Base-by-base conservation (phyloP, 1,140 invertebrate species). In the Leptoteleia sp. region DNA sequence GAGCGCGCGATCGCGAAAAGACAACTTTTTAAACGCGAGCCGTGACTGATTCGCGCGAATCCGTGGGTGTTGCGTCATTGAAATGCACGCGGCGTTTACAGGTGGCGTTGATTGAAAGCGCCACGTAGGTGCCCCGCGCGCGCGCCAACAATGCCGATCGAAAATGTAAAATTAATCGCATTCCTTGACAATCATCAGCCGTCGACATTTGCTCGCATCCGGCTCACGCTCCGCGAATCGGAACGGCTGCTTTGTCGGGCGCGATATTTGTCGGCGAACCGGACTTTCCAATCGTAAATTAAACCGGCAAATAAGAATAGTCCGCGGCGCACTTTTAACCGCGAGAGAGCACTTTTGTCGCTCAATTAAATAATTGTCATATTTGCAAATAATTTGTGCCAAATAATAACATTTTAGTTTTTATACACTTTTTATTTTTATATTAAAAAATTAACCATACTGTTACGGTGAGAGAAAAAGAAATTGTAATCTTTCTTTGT, bases 111-210 rank as follows among this genome's bases (percentile, higher is more conserved):
- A 29, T 42, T 12, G 25, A 29, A 42, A 42, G 15, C 8, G 11
- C 7, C 8, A 4, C 1, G 19, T 35, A 6, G 54, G 43, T 57
- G 38, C 9, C 48, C 29, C n/a, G n/a, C n/a, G n/a, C 22, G 38
- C 19, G 43, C 1, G 45, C 61, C 38, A 67, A 67, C 40, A 55
- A 67, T 40, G 35, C 19, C 38, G 35, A 59, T 70, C 16, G 43
- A 59, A 70, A 70, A 70, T 42, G 64, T 59, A 59, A 45, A 59
- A 70, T 70, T 70, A 59, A 59, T 59, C 50, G 65, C 52, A 57
- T 70, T 57, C 54, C 65, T 50, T 16, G 35, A 27, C 65, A 57
- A 50, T 59, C 65, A 50, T 59, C 54, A 1, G 52, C 33, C 38
- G 54, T 71, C 67, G 55, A 54, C 55, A 38, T 62, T 62, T 12